phyloP scores from a whole-genome alignment of 2,888 invertebrate species.

The Xanthia togata region DNA sequence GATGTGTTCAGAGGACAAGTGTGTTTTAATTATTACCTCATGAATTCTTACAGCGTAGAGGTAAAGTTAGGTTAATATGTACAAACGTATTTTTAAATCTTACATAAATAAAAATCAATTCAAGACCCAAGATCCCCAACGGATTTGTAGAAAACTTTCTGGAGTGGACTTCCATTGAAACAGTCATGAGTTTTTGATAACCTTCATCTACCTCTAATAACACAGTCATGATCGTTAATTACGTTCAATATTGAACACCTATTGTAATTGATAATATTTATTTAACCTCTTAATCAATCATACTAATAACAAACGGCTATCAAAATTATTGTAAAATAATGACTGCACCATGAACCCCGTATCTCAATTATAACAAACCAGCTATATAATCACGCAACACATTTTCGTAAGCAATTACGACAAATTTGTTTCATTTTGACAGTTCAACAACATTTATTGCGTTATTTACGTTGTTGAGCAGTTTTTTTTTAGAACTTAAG shows the following conservation, averaged over 20 bases:
- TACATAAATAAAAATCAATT: not conserved
- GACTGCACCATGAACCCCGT: not conserved
- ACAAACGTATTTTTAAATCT: not conserved
- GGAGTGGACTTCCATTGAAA: not conserved
- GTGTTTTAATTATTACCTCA: not conserved
- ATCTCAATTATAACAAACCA: conserved; percentile 30
- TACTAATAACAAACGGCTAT: conserved; percentile 26
- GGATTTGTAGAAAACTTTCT: not conserved
- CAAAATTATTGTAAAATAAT: conserved; percentile 32
- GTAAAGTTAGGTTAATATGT: not conserved
- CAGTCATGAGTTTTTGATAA: conserved; percentile 3
- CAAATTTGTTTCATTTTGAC: too few relatives aligned
- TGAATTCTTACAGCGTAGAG: not conserved
- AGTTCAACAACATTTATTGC: too few relatives aligned
- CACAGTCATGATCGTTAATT: not conserved
- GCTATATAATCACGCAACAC: not conserved
- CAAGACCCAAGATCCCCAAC: not conserved
- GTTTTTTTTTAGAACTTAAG: too few relatives aligned
- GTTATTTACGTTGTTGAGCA: too few relatives aligned
- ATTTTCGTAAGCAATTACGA: too few relatives aligned
- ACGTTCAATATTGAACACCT: not conserved
- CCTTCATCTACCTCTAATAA: conserved; percentile 13
- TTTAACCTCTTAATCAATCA: conserved; percentile 15
- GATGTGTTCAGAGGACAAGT: conserved; percentile 25
- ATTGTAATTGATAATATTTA: not conserved